Evolutionary conservation across 2,888 invertebrate genomes (phyloP), one percentile per base, ranked within the genome.

Genomic region (Ecliptopera silaceata): DNA sequence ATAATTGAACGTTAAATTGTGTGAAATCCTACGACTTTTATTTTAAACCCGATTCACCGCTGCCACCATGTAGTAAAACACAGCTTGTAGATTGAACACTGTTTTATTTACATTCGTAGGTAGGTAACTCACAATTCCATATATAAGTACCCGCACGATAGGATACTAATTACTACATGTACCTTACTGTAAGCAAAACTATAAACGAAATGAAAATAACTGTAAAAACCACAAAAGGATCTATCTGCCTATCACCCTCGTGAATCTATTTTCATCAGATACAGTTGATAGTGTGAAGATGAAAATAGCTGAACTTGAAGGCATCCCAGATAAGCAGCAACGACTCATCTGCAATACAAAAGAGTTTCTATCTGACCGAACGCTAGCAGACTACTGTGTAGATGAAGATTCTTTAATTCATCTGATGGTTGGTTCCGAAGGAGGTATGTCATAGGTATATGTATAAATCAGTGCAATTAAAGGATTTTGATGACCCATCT

Each of bases 181-280:
- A 22, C 22, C 4, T 22, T 22, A 22, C 22, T 22, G 6, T 22
- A 3, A 53, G n/a, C n/a, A n/a, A n/a, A n/a, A n/a, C n/a, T n/a
- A n/a, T n/a, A n/a, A n/a, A n/a, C n/a, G n/a, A 3, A 15, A 63
- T 63, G 63, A 55, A 63, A 43, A 46, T 63, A 10, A 59, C 59
- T 43, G 54, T 63, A 8, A 32, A 34, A 42, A 44, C 50, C 2
- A 43, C 59, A 13, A 32, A 47, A 12, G 59, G 51, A 2, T 56
- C 59, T 8, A 62, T n/a, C n/a, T n/a, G n/a, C n/a, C 62, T 8
- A 34, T 62, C 8, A 48, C 53, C 3, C 31, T 56, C 10, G 59
- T 36, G n/a, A 54, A 59, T 12, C n/a, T n/a, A n/a, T n/a, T n/a
- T n/a, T n/a, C n/a, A 13, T 15, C 43, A 0, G 43, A 29, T 1